Conservation (phyloP, 2,113 vertebrate genomes). For the Oenanthe oenanthe region DNA sequence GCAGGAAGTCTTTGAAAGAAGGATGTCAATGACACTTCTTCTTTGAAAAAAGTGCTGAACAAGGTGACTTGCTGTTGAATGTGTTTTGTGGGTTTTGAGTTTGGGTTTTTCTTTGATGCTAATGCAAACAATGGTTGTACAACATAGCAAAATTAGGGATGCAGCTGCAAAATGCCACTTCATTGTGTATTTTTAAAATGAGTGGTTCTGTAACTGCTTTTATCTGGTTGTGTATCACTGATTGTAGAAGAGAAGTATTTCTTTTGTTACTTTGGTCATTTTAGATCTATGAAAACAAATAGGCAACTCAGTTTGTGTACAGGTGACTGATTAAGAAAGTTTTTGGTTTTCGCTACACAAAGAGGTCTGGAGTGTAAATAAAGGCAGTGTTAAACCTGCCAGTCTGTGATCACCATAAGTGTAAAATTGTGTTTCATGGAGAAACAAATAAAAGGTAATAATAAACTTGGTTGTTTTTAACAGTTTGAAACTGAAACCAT, state of each 20-base stretch:
- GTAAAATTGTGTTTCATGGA: not conserved
- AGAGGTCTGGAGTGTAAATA: not conserved
- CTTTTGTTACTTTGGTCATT: not conserved
- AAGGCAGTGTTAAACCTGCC: not conserved
- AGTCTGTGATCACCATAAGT: not conserved
- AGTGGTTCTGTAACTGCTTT: not conserved
- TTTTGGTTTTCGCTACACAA: rapidly evolving
- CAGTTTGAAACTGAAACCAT: constrained; percentile 90
- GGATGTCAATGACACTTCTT: not conserved
- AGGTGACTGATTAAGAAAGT: not conserved
- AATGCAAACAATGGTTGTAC: not conserved
- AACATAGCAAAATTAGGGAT: not conserved
- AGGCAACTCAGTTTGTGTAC: not conserved
- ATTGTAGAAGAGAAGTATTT: not conserved
- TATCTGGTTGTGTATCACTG: not conserved
- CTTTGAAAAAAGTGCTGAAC: not conserved
- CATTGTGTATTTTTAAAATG: not conserved
- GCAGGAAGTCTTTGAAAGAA: not conserved
- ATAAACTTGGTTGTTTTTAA: constrained; percentile 24
- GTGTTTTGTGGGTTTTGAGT: not conserved
- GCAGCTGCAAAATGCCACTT: not conserved
- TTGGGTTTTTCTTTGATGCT: not conserved
- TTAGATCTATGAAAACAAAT: not conserved
- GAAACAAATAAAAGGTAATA: not conserved
- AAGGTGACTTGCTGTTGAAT: not conserved